phyloP scores from a whole-genome alignment of 2,888 invertebrate genomes.

The Kryphioiulus occultus region DNA sequence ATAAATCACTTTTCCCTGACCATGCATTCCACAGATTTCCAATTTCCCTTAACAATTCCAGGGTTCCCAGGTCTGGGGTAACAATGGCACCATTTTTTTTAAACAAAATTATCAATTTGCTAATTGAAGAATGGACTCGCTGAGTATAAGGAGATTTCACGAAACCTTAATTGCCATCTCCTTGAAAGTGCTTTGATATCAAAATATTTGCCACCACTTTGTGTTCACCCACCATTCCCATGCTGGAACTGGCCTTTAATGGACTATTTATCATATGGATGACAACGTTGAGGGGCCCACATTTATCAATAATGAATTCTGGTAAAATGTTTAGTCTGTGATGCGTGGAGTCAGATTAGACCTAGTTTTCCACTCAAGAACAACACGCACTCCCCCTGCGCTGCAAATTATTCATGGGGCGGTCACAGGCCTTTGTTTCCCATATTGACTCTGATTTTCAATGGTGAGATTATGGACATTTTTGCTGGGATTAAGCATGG shows the following conservation, averaged over 20 bases:
- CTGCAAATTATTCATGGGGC: background rate
- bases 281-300: background rate
- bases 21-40: too few species aligned
- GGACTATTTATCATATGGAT: background rate
- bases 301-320: background rate
- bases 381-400: background rate
- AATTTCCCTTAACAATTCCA: too few species aligned
- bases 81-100: too few species aligned
- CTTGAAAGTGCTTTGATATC: background rate
- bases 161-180: too few species aligned
- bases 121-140: too few species aligned
- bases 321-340: background rate
- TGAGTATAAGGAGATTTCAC: too few species aligned
- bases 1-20: too few species aligned
- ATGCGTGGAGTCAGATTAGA: background rate
- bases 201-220: constrained; percentile 1
- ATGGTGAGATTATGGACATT: constrained; percentile 15
- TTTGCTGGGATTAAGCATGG: background rate
- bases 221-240: background rate
- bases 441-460: background rate
- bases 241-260: background rate
- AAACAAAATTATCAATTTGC: too few species aligned
- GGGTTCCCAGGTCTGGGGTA: too few species aligned
- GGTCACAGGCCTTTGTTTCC: background rate
- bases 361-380: background rate